Conservation (phyloP, 35 echinoderm and acorn worm species). For the Apostichopus parvimensis region DNA sequence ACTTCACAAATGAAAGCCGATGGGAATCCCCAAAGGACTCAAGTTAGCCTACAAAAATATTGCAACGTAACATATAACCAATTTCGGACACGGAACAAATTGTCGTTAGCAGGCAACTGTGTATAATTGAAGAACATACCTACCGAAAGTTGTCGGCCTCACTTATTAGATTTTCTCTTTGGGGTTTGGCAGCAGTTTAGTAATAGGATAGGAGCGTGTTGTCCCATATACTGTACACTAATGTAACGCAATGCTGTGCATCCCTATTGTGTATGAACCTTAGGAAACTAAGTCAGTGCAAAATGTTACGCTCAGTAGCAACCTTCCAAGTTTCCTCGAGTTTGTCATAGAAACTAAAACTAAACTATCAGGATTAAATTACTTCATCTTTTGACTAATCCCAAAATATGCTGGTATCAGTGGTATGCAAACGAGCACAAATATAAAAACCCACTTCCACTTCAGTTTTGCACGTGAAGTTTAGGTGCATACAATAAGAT, state of each 20-base stretch:
- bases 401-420: too few relatives aligned
- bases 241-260: background rate
- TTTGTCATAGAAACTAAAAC: too few relatives aligned
- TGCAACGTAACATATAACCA: background rate
- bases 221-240: background rate
- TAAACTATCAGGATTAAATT: too few relatives aligned
- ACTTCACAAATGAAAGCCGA: constrained; percentile 17
- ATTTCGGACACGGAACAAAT: background rate
- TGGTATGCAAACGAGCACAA: too few relatives aligned
- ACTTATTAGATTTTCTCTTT: constrained; percentile 20
- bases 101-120: background rate
- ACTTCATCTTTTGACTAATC: too few relatives aligned
- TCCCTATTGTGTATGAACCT: background rate
- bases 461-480: too few relatives aligned
- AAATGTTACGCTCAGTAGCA: too few relatives aligned
- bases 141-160: constrained; percentile 15
- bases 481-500: too few relatives aligned
- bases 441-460: too few relatives aligned
- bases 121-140: background rate
- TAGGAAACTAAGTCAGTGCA: too few relatives aligned
- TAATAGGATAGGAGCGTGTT: background rate
- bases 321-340: too few relatives aligned
- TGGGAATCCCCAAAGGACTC: background rate
- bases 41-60: constrained; percentile 19
- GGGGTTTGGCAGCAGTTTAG: background rate